Conservation (phyloP, 2,797 vertebrate species). For the Gallinago nigripennis region DNA sequence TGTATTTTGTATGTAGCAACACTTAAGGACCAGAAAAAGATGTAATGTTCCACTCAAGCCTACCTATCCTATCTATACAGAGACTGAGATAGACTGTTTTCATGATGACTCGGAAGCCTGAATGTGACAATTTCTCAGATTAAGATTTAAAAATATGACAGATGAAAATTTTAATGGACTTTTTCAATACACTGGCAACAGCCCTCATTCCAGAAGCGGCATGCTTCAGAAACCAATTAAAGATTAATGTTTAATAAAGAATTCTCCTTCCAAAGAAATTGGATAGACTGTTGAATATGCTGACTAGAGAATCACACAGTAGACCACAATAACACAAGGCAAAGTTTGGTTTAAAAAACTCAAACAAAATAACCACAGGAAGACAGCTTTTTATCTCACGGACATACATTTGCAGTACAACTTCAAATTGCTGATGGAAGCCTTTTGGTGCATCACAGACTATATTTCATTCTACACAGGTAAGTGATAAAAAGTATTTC, state of each 20-base stretch:
- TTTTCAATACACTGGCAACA: background rate
- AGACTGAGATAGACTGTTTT: background rate
- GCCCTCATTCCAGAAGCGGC: background rate
- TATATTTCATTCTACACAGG: background rate
- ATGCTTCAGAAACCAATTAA: background rate
- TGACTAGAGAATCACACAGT: background rate
- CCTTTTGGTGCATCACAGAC: background rate
- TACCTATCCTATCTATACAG: background rate
- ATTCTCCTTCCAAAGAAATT: background rate
- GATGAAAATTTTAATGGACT: background rate
- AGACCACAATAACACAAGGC: background rate
- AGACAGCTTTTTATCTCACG: background rate
- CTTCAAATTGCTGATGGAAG: background rate
- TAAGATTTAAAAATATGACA: slow-evolving; percentile 7
- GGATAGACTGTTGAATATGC: background rate
- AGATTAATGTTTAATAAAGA: slow-evolving; percentile 19
- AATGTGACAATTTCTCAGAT: background rate
- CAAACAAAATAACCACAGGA: background rate
- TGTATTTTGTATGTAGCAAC: background rate
- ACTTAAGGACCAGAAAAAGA: background rate
- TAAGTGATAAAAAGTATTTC: background rate
- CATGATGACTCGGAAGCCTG: background rate
- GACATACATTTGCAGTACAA: background rate
- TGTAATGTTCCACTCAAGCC: background rate
- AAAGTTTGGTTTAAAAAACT: background rate